Conservation (phyloP, 2,113 vertebrate genomes). For the Chitala chitala region DNA sequence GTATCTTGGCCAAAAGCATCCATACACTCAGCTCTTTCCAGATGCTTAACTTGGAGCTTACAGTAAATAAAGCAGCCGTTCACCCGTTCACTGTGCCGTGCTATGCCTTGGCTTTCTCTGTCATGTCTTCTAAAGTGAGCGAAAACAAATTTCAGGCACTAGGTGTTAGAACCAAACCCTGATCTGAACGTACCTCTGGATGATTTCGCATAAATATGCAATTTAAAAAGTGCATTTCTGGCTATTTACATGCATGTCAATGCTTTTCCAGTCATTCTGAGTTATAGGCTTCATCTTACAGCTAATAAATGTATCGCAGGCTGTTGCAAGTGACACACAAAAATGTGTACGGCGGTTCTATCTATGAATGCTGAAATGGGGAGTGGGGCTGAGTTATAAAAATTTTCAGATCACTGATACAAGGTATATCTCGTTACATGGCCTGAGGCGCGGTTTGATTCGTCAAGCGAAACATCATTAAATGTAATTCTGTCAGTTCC, state of each 20-base stretch:
- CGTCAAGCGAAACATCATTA: constrained; percentile 54
- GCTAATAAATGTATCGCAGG: not conserved
- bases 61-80: no score
- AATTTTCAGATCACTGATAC: constrained; percentile 28
- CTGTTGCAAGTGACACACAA: not conserved
- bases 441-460: constrained; percentile 46
- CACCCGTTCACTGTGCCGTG: no score
- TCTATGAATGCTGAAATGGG: not conserved
- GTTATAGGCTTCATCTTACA: not conserved
- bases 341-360: not conserved
- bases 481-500: constrained; percentile 58
- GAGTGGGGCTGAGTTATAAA: not conserved
- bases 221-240: no score
- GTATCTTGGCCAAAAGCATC: no score
- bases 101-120: no score
- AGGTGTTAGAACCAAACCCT: no score
- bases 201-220: no score
- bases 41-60: no score
- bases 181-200: not conserved
- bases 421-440: constrained; percentile 36
- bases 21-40: no score
- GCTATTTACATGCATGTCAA: no score
- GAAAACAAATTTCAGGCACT: no score
- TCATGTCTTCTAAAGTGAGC: no score
- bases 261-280: not conserved